Evolutionary conservation across 2,888 invertebrate species (phyloP).

Genomic region (Platypus cylindrus): DNA sequence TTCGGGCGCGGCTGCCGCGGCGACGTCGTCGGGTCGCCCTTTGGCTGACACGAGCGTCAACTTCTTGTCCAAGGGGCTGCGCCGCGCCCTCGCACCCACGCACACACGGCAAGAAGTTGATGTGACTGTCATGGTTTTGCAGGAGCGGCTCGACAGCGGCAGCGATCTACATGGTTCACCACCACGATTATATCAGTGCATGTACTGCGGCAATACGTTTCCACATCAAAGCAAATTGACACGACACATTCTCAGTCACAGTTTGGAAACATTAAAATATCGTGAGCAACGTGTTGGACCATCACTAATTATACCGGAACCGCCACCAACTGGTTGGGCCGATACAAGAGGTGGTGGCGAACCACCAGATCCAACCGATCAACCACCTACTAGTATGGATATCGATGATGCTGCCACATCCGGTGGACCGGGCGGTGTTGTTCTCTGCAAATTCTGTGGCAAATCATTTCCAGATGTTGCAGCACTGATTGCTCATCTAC

Average conservation of each 20-base stretch:
- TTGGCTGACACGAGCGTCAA: constrained; percentile 66
- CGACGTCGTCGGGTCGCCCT: constrained; percentile 14
- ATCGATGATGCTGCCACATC: constrained; percentile 49
- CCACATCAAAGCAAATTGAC: constrained; percentile 85
- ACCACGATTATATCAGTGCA: constrained; percentile 60
- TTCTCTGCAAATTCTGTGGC: constrained; percentile 85
- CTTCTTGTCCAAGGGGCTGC: constrained; percentile 51
- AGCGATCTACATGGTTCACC: constrained; percentile 29
- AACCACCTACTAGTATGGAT: constrained; percentile 43
- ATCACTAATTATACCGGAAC: constrained; percentile 35
- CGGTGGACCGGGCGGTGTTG: constrained; percentile 46
- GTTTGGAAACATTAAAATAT: constrained; percentile 76
- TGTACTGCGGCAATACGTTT: constrained; percentile 82
- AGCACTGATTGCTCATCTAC: constrained; percentile 74
- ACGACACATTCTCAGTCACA: constrained; percentile 78
- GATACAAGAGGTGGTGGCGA: constrained; percentile 28
- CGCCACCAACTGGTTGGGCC: constrained; percentile 15
- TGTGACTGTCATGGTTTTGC: constrained; percentile 51
- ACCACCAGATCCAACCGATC: constrained; percentile 38
- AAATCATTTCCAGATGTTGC: constrained; percentile 86
- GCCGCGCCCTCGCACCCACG: constrained; percentile 14
- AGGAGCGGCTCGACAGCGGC: constrained; percentile 51
- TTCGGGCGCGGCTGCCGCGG: constrained; percentile 14
- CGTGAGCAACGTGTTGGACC: constrained; percentile 51
- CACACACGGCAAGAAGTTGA: constrained; percentile 16